Base-by-base conservation (phyloP, 1,140 invertebrate genomes). In the Diorhabda elongata region DNA sequence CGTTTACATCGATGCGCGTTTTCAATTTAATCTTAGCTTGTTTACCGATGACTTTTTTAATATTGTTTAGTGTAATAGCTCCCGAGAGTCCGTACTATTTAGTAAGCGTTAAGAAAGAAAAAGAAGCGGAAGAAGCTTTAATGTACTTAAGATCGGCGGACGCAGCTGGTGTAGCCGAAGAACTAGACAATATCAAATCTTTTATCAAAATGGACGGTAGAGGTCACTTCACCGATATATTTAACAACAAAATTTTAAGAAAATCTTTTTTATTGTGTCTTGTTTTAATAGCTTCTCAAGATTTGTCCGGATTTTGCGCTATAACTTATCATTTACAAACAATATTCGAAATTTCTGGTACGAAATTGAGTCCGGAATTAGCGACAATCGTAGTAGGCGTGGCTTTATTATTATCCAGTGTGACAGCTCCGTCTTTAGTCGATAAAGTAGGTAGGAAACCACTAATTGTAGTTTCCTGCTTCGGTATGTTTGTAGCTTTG, bases 21-120 rank as follows among this genome's bases (percentile, higher is more conserved):
- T 81, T 88, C 42, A 85, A 85, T 73, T 76, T 87, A 41, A 69
- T 80, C 0, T 82, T 83, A 64, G 81, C 77, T 4, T 47, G 76
- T 2, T 68, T 87, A 26, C 85, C 86, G 0, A 61, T 85, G 2
- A 0, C 83, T 2, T 85, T 88, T 76, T 69, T 88, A 9, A 59
- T 83, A 0, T 76, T 81, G 2, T 87, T 89, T 77, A 66, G 84
- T 4, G n/a, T 73, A 7, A 26, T 73, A 11, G 71, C 66, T 9
- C 92, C 93, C 0, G 94, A 97, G 78, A 91, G 91, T n/a, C 94
- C 94, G 0, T 88, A 88, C 61, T 92, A 86, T 68, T 82, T 90
- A 45, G 79, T 92, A 0, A 81, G 81, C 4, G 87, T 87, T 75
- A 83, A 82, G 11, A 82, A 85, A 44, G 85, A 84, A 47, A 79